Conservation (phyloP, 2,888 invertebrate genomes). For the Euclidia mi region DNA sequence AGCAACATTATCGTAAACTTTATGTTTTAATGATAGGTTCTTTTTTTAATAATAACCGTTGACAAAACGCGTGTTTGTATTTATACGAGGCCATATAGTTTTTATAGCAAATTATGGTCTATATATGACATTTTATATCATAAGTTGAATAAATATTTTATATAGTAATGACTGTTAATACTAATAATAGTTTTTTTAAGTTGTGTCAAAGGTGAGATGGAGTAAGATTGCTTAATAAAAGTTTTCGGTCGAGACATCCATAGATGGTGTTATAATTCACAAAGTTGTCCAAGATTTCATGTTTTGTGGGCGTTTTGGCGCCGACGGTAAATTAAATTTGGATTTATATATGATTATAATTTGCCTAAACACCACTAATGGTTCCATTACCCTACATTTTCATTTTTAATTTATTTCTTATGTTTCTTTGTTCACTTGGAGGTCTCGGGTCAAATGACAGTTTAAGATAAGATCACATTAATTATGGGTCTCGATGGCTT, state of each 20-base stretch:
- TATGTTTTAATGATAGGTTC: slow-evolving; percentile 60
- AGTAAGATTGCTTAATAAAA: slow-evolving; percentile 38
- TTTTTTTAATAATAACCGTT: slow-evolving; percentile 58
- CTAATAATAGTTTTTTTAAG: slow-evolving; percentile 35
- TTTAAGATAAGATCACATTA: neutral
- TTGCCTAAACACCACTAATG: slow-evolving; percentile 33
- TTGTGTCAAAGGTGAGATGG: slow-evolving; percentile 32
- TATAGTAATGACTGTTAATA: slow-evolving; percentile 39
- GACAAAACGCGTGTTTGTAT: slow-evolving; percentile 63
- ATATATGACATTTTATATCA: slow-evolving; percentile 49
- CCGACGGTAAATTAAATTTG: slow-evolving; percentile 36
- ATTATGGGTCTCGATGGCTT: neutral
- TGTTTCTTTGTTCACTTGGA: neutral
- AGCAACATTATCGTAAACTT: slow-evolving; percentile 62
- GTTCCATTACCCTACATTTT: slow-evolving; percentile 31
- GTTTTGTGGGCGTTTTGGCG: slow-evolving; percentile 47
- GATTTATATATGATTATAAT: slow-evolving; percentile 31
- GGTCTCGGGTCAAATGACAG: slow-evolving; percentile 2
- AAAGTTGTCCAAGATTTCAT: slow-evolving; percentile 8
- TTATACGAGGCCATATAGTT: slow-evolving; percentile 55
- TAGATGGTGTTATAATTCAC: slow-evolving; percentile 16
- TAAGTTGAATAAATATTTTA: slow-evolving; percentile 58
- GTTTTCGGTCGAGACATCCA: slow-evolving; percentile 24
- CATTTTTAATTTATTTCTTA: neutral
- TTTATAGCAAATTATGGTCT: slow-evolving; percentile 61